Evolutionary conservation across 2,888 invertebrate genomes (phyloP).

Genomic region (Drosophila nigricruria): DNA sequence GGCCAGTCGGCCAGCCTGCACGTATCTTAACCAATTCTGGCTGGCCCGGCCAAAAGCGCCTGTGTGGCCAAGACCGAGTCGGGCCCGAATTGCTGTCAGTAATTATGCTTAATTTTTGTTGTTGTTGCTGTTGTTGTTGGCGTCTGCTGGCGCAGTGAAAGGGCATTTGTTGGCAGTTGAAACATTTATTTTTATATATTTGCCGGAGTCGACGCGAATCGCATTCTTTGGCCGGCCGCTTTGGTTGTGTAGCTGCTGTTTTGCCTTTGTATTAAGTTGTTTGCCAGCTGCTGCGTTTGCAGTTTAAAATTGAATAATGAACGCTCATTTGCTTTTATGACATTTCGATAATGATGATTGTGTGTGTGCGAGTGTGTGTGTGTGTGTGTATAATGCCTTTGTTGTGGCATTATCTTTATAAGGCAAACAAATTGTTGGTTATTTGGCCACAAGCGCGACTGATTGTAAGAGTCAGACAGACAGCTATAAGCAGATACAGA

Average conservation of each 20-base stretch:
- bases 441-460: constrained; percentile 62
- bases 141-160: constrained; percentile 50
- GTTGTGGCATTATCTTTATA: constrained; percentile 78
- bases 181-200: constrained; percentile 70
- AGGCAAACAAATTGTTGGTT: constrained; percentile 82
- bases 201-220: constrained; percentile 41
- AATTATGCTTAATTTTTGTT: constrained; percentile 78
- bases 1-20: constrained; percentile 58
- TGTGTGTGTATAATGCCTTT: constrained; percentile 50
- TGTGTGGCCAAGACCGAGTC: constrained; percentile 65
- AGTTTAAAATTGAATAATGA: constrained; percentile 81
- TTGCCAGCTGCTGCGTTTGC: constrained; percentile 72
- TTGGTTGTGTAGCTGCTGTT: constrained; percentile 36
- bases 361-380: constrained; percentile 4
- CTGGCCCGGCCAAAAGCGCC: constrained; percentile 11
- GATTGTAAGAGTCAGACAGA: constrained; percentile 38
- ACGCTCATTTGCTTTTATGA: constrained; percentile 81
- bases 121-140: constrained; percentile 32
- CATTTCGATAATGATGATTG: constrained; percentile 82
- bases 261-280: constrained; percentile 72
- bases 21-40: constrained; percentile 52
- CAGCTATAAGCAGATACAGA: constrained; percentile 8
- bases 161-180: constrained; percentile 73
- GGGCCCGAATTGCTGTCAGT: constrained; percentile 76
- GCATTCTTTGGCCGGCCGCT: constrained; percentile 31